Evolutionary conservation across 2,888 invertebrate species (phyloP).

Genomic region (Scaptodrosophila latifasciaeformis): DNA sequence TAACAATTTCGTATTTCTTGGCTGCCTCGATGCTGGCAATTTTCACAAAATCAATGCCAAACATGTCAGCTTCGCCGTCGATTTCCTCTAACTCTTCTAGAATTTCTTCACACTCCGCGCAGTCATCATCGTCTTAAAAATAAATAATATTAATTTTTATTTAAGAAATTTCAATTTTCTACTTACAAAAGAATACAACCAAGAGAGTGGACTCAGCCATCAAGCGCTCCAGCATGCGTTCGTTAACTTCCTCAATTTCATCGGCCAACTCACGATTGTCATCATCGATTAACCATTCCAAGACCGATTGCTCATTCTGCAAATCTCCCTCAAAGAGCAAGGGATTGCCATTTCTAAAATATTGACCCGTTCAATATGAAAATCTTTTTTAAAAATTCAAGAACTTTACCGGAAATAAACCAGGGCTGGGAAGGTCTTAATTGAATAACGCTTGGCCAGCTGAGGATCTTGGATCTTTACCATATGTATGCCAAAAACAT

Average conservation of each 20-base stretch:
- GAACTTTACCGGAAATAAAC: conserved; percentile 91
- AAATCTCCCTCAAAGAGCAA: conserved; percentile 92
- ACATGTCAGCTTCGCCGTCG: conserved; percentile 94
- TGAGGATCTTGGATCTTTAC: conserved; percentile 94
- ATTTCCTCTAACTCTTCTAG: conserved; percentile 93
- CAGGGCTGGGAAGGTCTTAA: conserved; percentile 94
- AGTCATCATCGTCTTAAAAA: conserved; percentile 87
- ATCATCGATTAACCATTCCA: conserved; percentile 95
- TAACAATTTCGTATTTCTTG: conserved; percentile 86
- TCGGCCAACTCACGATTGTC: conserved; percentile 94
- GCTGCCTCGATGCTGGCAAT: conserved; percentile 89
- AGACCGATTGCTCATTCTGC: conserved; percentile 92
- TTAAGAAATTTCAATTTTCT: accelerated
- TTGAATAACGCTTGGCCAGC: conserved; percentile 92
- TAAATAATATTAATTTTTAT: neutral
- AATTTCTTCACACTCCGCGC: conserved; percentile 93
- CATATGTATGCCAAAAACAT: conserved; percentile 94
- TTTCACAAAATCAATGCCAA: conserved; percentile 96
- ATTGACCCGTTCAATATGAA: too few relatives aligned
- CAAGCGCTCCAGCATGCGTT: conserved; percentile 89
- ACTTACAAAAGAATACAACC: conserved; percentile 94
- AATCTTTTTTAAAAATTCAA: neutral
- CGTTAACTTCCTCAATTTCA: conserved; percentile 94
- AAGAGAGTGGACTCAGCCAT: conserved; percentile 90
- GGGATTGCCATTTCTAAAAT: conserved; percentile 87